Evolutionary conservation across 2,888 invertebrate species (phyloP).

Genomic region (Thymelicus lineola): DNA sequence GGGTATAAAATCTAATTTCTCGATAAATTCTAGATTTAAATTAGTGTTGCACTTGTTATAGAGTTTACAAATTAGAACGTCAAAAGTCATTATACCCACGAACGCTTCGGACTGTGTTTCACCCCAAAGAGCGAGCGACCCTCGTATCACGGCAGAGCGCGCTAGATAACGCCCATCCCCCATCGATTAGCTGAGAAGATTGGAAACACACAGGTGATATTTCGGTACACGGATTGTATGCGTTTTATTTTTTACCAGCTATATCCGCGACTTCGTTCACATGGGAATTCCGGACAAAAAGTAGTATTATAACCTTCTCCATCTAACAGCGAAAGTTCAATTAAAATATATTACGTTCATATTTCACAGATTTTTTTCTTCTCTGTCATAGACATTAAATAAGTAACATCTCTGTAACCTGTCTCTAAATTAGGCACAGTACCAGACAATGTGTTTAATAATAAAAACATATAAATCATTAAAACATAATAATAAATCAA

Average conservation of each 20-base stretch:
- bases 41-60: no score
- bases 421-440: no score
- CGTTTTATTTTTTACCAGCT: background rate
- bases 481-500: background rate
- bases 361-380: no score
- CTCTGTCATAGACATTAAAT: no score
- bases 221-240: background rate
- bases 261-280: no score
- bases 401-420: no score
- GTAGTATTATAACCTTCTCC: no score
- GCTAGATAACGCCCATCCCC: slow-evolving; percentile 43
- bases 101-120: slow-evolving; percentile 29
- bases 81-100: slow-evolving; percentile 6
- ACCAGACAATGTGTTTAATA: background rate
- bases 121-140: background rate
- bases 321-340: no score
- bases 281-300: no score
- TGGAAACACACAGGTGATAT: slow-evolving; percentile 9
- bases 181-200: slow-evolving; percentile 46
- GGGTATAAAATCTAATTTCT: no score
- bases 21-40: no score
- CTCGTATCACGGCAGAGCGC: slow-evolving; percentile 26
- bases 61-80: background rate
- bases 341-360: no score
- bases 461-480: background rate